Base-by-base conservation (phyloP, 2,888 invertebrate species). In the Campopleginae sp. region DNA sequence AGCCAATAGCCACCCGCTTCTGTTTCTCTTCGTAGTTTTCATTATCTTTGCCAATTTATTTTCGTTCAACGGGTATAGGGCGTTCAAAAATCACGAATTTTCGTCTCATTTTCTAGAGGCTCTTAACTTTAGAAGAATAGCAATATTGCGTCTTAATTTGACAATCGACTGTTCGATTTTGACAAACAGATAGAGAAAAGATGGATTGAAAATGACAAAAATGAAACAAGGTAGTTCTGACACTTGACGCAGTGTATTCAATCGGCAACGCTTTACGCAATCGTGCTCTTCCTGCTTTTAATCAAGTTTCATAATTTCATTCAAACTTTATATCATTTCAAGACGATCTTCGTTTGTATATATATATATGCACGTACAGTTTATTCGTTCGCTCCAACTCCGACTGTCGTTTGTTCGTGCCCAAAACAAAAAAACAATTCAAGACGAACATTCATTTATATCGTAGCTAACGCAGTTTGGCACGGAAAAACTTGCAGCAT, bases 271-370 rank as follows among this genome's bases (percentile, higher is more conserved):
- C 58, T 71, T 74, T 54, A 77, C 77, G 46, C 80, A 66, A 72
- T 66, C 66, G 4, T 33, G 33, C 33, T 61, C 31, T 54, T 31
- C 33, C 38, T 76, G 46, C 66, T 72, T 72, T 76, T 84, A 84
- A 81, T 84, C 76, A 81, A 84, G 81, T 81, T 74, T 72, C 58
- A 78, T 84, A 84, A 84, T 84, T 84, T 51, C 63, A 84, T 84
- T 84, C 66, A 74, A 84, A 84, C 84, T 84, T 84, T 78, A 84
- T 54, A 54, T 81, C 63, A 74, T 81, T 81, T 80, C 63, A 81
- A 81, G 66, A 48, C 48, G 66, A 71, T 54, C 27, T 74, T 54
- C 66, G 61, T 70, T 61, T n/a, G 46, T 31, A 42, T 54, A 63
- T 7, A 76, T 44, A 63, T 12, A 33, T 42, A n/a, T n/a, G n/a